These are phyloP conservation scores for Chaetodon auriga DNA, from an alignment of 2,113 vertebrate species.

Conservation along the genomic window DNA sequence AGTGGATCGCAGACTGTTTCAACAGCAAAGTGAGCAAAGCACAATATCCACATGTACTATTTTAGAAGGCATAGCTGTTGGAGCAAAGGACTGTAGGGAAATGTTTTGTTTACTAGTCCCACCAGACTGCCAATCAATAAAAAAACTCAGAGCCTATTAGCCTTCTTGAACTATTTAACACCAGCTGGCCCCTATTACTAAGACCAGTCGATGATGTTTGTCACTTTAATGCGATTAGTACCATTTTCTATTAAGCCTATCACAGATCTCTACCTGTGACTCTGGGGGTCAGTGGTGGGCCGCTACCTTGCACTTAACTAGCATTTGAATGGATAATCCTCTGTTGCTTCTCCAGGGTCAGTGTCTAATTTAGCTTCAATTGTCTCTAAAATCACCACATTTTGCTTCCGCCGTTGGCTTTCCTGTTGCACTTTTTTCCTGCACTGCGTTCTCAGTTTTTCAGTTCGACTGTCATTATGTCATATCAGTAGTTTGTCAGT, in stretches of 20 bases:
- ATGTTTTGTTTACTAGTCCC: slow-evolving; percentile 74
- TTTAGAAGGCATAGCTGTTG: slow-evolving; percentile 42
- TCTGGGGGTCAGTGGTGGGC: slow-evolving; percentile 33
- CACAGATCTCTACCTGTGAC: slow-evolving; percentile 52
- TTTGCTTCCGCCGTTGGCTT: neutral
- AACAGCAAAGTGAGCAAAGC: slow-evolving; percentile 21
- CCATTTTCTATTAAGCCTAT: slow-evolving; percentile 67
- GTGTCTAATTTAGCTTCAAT: slow-evolving; percentile 48
- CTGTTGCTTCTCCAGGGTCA: neutral
- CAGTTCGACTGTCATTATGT: neutral
- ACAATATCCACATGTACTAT: slow-evolving; percentile 13
- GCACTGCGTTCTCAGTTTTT: neutral
- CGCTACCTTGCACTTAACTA: slow-evolving; percentile 30
- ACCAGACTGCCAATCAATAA: slow-evolving; percentile 76
- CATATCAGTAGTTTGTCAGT: neutral
- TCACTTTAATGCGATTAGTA: slow-evolving; percentile 80
- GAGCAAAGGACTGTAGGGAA: slow-evolving; percentile 60
- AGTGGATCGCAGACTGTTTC: slow-evolving; percentile 18
- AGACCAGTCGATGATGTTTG: slow-evolving; percentile 77
- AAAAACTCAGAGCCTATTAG: slow-evolving; percentile 78
- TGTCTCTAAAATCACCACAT: slow-evolving; percentile 18
- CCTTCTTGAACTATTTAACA: slow-evolving; percentile 80
- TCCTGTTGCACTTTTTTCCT: slow-evolving; percentile 4
- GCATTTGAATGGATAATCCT: slow-evolving; percentile 28
- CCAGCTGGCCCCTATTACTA: slow-evolving; percentile 71